phyloP scores from a whole-genome alignment of 1,140 invertebrate genomes.

The Halyomorpha halys region DNA sequence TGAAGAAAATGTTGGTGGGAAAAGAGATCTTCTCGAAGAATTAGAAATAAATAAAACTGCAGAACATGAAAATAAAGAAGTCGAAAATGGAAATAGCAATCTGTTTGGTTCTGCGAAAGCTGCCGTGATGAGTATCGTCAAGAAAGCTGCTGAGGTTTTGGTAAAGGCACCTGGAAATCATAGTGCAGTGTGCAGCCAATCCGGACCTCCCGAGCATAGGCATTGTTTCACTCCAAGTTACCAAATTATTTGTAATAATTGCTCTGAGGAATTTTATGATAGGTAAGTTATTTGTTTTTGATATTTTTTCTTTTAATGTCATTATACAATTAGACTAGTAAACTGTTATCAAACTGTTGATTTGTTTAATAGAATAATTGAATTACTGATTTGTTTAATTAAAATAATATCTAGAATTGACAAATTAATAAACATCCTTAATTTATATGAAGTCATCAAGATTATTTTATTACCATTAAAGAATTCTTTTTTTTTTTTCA shows the following conservation, averaged over 20 bases:
- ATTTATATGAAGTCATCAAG: too few relatives aligned
- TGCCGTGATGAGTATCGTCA: constrained; percentile 76
- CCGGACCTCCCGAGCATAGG: background rate
- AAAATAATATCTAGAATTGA: too few relatives aligned
- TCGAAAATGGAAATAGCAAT: constrained; percentile 41
- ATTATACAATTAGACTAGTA: too few relatives aligned
- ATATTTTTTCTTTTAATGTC: background rate
- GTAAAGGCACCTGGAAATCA: constrained; percentile 11
- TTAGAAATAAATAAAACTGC: constrained; percentile 52
- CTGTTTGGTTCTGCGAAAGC: constrained; percentile 74
- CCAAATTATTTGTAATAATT: constrained; percentile 57
- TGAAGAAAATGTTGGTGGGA: constrained; percentile 39
- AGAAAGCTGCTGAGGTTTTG: constrained; percentile 72
- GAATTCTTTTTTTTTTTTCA: too few relatives aligned
- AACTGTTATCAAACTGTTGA: too few relatives aligned
- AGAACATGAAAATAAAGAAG: constrained; percentile 43
- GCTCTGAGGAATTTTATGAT: constrained; percentile 43
- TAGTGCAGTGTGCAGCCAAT: background rate
- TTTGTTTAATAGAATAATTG: too few relatives aligned
- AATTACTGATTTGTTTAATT: too few relatives aligned
- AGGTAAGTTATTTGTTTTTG: constrained; percentile 25
- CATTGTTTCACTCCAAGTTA: constrained; percentile 53
- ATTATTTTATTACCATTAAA: too few relatives aligned
- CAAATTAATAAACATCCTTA: too few relatives aligned
- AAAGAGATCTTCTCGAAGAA: constrained; percentile 46